Evolutionary conservation across 1,140 invertebrate species (phyloP).

Genomic region (Drosophila ercepeae): DNA sequence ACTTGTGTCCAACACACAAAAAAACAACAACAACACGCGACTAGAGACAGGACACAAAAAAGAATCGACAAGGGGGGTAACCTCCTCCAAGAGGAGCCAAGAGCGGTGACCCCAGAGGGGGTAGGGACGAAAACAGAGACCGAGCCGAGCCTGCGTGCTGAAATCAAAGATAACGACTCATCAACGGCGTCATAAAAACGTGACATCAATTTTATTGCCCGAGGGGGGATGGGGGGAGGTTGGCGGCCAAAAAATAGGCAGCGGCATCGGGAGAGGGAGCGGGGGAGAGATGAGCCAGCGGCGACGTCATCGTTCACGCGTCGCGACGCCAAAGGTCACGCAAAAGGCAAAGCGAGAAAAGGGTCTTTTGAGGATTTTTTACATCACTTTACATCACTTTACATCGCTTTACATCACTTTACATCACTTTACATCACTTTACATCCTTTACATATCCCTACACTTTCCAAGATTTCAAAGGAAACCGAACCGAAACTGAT

Average conservation of each 20-base stretch:
- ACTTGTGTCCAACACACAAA: constrained; percentile 12
- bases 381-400: no score
- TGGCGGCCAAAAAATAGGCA: neutral
- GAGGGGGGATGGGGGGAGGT: constrained; percentile 13
- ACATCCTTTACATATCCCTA: no score
- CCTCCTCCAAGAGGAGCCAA: neutral
- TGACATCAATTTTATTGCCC: constrained; percentile 78
- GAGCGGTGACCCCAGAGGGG: constrained; percentile 22
- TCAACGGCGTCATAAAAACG: constrained; percentile 81
- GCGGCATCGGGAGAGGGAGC: no score
- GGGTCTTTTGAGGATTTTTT: no score
- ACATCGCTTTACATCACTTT: no score
- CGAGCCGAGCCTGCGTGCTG: constrained; percentile 51
- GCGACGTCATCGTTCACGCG: constrained; percentile 67
- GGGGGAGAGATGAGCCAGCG: constrained; percentile 15
- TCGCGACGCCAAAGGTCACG: constrained; percentile 65
- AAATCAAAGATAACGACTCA: constrained; percentile 81
- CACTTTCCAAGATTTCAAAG: no score
- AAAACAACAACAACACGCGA: neutral
- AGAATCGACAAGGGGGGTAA: neutral
- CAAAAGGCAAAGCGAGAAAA: constrained; percentile 64
- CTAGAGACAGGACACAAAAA: neutral
- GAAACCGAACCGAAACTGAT: no score
- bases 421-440: no score
- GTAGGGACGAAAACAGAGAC: constrained; percentile 14